phyloP scores from a whole-genome alignment of 1,140 invertebrate species.

The Drosophila rufa region DNA sequence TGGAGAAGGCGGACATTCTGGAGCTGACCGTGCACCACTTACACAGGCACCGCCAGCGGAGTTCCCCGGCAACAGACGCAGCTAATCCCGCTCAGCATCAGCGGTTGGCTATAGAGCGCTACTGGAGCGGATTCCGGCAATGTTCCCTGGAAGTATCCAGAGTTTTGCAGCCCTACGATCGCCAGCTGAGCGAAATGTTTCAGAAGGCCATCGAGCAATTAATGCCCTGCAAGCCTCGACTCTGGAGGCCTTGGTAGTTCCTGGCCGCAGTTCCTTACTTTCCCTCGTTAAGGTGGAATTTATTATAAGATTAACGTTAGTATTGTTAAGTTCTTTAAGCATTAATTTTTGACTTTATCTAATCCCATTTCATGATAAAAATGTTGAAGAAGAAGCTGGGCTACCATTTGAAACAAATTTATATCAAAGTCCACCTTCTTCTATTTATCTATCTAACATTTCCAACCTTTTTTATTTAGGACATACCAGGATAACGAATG shows the following conservation, averaged over 20 bases:
- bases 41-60: slow-evolving; percentile 86
- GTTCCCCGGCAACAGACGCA: slow-evolving; percentile 27
- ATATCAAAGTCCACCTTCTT: too few species aligned
- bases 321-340: too few species aligned
- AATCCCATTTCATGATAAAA: too few species aligned
- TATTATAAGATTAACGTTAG: too few species aligned
- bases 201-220: slow-evolving; percentile 10
- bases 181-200: background rate
- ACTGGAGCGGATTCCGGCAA: slow-evolving; percentile 37
- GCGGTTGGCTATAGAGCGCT: slow-evolving; percentile 10
- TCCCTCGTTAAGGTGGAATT: background rate
- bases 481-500: too few species aligned
- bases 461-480: too few species aligned
- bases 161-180: slow-evolving; percentile 12
- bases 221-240: background rate
- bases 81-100: background rate
- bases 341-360: too few species aligned
- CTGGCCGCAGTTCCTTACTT: background rate
- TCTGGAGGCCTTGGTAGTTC: slow-evolving; percentile 45
- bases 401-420: too few species aligned
- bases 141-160: slow-evolving; percentile 27
- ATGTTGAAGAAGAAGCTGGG: too few species aligned
- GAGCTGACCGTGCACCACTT: slow-evolving; percentile 94
- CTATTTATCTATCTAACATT: too few species aligned
- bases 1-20: slow-evolving; percentile 90